Percentiles rank a stretch among this genome's conserved stretches.
Evolutionary conservation across 64 coral and sea anemone species (phyloP).

Genomic region (Anthopleura sola): DNA sequence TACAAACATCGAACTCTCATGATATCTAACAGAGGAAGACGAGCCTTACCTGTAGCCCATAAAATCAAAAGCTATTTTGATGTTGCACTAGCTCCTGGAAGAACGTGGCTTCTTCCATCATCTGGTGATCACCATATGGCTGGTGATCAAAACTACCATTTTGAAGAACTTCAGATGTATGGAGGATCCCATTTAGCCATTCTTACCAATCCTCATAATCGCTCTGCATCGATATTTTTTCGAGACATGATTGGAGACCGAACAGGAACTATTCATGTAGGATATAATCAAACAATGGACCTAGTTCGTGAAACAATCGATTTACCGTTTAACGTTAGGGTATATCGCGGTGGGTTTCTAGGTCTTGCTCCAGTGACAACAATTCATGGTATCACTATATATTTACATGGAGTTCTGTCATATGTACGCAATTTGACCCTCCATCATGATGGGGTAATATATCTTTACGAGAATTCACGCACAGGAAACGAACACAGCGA

Average conservation of each 20-base stretch:
- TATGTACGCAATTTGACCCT: constrained; percentile 65
- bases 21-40: constrained; percentile 64
- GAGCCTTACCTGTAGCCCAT: constrained; percentile 31
- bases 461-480: constrained; percentile 70
- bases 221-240: constrained; percentile 66
- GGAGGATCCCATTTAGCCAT: constrained; percentile 79
- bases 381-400: constrained; percentile 73
- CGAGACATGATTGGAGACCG: constrained; percentile 98
- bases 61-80: constrained; percentile 73
- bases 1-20: constrained; percentile 80
- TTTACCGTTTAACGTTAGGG: constrained; percentile 86
- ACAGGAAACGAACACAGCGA: constrained; percentile 56
- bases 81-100: constrained; percentile 59
- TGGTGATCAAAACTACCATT: constrained; percentile 79
- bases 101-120: constrained; percentile 76
- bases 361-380: constrained; percentile 62
- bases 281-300: constrained; percentile 86
- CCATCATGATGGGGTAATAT: constrained; percentile 72
- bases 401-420: constrained; percentile 83
- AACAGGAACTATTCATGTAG: constrained; percentile 84
- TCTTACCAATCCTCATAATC: constrained; percentile 48
- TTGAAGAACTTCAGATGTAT: constrained; percentile 95
- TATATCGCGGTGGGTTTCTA: constrained; percentile 84
- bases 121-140: constrained; percentile 67
- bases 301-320: constrained; percentile 78